Percentiles rank a stretch among this genome's conserved stretches.
These are phyloP conservation scores for Drosophila merina DNA, from an alignment of 2,888 invertebrate species.

Conservation along the genomic window DNA sequence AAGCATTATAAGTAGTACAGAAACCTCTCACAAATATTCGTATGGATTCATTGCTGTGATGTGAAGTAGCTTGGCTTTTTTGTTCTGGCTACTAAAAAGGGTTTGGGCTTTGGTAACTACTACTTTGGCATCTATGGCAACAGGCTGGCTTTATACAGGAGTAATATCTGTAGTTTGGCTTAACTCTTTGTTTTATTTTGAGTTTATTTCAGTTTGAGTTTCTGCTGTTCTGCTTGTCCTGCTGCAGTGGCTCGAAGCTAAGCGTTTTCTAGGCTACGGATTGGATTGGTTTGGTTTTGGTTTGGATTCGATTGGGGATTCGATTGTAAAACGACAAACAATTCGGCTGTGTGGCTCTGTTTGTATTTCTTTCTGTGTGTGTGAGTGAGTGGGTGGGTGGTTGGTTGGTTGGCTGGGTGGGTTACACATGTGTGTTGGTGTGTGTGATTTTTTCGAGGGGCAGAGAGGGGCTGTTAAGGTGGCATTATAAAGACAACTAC, in stretches of 20 bases:
- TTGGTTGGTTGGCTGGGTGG: neutral
- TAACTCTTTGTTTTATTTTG: slow-evolving; percentile 16
- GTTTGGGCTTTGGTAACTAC: slow-evolving; percentile 30
- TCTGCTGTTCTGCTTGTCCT: slow-evolving; percentile 43
- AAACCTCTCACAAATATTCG: slow-evolving; percentile 80
- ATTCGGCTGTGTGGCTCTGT: slow-evolving; percentile 36
- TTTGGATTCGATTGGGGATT: slow-evolving; percentile 32
- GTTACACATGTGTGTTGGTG: slow-evolving; percentile 33
- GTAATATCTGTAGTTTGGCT: slow-evolving; percentile 27
- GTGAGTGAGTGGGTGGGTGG: slow-evolving; percentile 21
- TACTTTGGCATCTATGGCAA: slow-evolving; percentile 51
- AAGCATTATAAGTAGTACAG: slow-evolving; percentile 60
- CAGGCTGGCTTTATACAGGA: slow-evolving; percentile 46
- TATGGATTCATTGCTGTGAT: slow-evolving; percentile 57
- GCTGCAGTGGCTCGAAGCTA: slow-evolving; percentile 69
- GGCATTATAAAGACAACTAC: slow-evolving; percentile 32
- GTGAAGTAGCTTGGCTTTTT: slow-evolving; percentile 70
- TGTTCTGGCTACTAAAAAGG: slow-evolving; percentile 56
- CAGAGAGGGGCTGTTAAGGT: slow-evolving; percentile 13
- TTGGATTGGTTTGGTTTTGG: slow-evolving; percentile 12
- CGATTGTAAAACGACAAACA: slow-evolving; percentile 43
- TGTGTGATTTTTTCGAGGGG: slow-evolving; percentile 30
- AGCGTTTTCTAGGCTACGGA: slow-evolving; percentile 46
- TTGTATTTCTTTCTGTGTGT: slow-evolving; percentile 16
- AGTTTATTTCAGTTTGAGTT: slow-evolving; percentile 17